Base-by-base conservation (phyloP, 2,888 invertebrate genomes). In the Bembecia ichneumoniformis region DNA sequence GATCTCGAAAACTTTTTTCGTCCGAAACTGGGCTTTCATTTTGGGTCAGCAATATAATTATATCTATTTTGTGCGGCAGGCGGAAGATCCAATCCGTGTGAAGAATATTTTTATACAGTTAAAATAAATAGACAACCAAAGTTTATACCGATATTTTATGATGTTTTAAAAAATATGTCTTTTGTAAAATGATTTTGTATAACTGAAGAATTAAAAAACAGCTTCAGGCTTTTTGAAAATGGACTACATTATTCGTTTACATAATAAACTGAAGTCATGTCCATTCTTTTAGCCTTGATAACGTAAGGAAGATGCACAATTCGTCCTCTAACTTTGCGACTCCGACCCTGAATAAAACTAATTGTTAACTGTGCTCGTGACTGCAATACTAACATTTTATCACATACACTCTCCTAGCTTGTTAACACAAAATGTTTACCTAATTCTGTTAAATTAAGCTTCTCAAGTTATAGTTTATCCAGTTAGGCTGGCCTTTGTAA, bases 331-430 rank as follows among this genome's bases (percentile, higher is more conserved):
- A 58, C 60, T 62, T 55, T 55, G 55, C 56, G 60, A 60, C 58
- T 57, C 53, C 49, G 50, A 51, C 53, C 56, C 52, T 48, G 13
- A 58, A 54, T 54, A 50, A 60, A 59, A 57, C 59, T 58, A 62
- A 62, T 60, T 58, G 58, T 63, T 59, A 59, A 57, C 55, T 55
- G 47, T 46, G 51, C 49, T 55, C 60, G 62, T 62, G 60, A 51
- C 49, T 40, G 43, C 54, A 58, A 56, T 59, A 56, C 55, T 51
- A 57, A 58, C 52, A 53, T 51, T 51, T 54, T 51, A 51, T 51
- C 50, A 53, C 50, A 55, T 35, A 49, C 44, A 4, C 17, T 11
- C 10, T 3, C 10, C 15, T 44, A 15, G 17, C 11, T 44, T 16
- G 16, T 16, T 44, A 44, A 44, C 16, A 44, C 44, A 36, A 28